These are phyloP conservation scores for Drosophila bipectinata DNA, from an alignment of 1,140 invertebrate species.

Conservation along the genomic window DNA sequence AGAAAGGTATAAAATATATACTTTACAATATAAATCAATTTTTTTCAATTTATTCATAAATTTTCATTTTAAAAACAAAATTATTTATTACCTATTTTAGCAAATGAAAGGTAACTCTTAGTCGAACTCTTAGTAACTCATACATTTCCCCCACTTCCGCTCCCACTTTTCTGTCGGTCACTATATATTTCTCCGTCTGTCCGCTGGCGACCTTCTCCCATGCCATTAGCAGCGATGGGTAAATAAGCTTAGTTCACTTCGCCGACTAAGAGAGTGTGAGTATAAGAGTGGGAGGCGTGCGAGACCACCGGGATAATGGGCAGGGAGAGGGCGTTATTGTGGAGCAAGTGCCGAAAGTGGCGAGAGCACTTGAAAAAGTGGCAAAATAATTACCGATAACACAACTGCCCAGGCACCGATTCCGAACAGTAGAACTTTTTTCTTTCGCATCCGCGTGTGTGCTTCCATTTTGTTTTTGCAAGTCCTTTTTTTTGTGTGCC, in stretches of 20 bases:
- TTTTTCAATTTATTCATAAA: no score
- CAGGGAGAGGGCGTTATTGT: not conserved
- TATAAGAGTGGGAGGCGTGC: not conserved
- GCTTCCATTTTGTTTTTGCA: not conserved
- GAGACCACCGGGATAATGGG: not conserved
- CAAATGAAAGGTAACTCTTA: not conserved
- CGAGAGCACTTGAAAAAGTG: slow-evolving; percentile 62
- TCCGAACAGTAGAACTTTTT: slow-evolving; percentile 30
- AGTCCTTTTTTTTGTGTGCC: not conserved
- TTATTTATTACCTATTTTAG: not conserved
- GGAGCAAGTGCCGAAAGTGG: slow-evolving; percentile 24
- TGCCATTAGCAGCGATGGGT: slow-evolving; percentile 36
- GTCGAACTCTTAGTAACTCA: not conserved
- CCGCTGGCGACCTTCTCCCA: slow-evolving; percentile 3
- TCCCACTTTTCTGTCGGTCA: not conserved
- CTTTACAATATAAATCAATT: no score
- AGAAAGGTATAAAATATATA: no score
- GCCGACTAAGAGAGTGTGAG: slow-evolving; percentile 3
- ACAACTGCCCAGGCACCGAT: slow-evolving; percentile 32
- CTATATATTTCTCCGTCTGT: slow-evolving; percentile 21
- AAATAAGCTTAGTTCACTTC: slow-evolving; percentile 37
- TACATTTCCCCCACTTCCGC: not conserved
- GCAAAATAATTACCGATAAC: slow-evolving; percentile 73
- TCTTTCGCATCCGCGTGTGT: not conserved
- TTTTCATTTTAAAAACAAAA: no score